These are phyloP conservation scores for Spinibarbus caldwelli DNA, from an alignment of 2,797 vertebrate species.

Conservation along the genomic window DNA sequence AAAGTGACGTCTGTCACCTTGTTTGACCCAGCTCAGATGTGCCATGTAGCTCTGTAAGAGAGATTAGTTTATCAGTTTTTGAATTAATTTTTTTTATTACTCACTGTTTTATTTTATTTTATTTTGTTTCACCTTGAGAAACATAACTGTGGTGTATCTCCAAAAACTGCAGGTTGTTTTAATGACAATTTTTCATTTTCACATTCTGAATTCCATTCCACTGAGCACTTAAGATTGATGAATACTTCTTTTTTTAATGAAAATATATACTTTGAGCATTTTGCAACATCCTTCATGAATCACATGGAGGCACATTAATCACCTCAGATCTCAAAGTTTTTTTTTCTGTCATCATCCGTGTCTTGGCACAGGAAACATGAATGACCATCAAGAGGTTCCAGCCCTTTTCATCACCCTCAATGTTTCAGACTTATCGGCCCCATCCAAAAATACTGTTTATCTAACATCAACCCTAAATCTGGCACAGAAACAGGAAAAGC, in stretches of 20 bases:
- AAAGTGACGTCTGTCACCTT: background rate
- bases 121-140: background rate
- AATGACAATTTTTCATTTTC: background rate
- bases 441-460: constrained; percentile 33
- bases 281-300: constrained; percentile 1
- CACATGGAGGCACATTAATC: background rate
- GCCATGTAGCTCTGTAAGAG: background rate
- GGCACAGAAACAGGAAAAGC: constrained; percentile 11
- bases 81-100: too few relatives aligned
- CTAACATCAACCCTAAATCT: constrained; percentile 23
- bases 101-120: background rate
- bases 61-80: too few relatives aligned
- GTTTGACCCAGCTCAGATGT: background rate
- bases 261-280: background rate
- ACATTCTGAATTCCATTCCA: background rate
- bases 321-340: background rate
- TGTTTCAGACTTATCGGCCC: constrained; percentile 20
- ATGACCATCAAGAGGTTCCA: background rate
- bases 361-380: constrained; percentile 12
- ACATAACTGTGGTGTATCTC: background rate
- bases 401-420: constrained; percentile 3
- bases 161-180: background rate
- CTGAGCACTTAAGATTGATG: background rate
- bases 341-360: background rate
- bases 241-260: background rate